These are phyloP conservation scores for Isoperla grammatica DNA, from an alignment of 2,888 invertebrate genomes.

Conservation along the genomic window DNA sequence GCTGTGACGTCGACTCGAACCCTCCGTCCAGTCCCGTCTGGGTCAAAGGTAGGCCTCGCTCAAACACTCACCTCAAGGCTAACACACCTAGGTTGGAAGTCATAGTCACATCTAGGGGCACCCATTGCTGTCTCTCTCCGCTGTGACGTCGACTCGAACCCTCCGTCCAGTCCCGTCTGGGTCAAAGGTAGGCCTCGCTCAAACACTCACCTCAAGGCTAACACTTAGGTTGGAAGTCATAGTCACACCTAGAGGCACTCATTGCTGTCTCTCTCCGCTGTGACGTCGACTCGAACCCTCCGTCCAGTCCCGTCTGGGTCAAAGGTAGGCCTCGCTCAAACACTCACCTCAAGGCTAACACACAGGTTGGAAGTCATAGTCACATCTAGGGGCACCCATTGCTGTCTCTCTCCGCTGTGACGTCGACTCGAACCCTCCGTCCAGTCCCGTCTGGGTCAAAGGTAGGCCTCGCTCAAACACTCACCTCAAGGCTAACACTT, in stretches of 20 bases:
- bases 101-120: too few species aligned
- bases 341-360: too few species aligned
- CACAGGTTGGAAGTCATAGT: too few species aligned
- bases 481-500: too few species aligned
- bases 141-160: slow-evolving; percentile 92
- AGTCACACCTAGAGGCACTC: too few species aligned
- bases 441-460: slow-evolving; percentile 76
- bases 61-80: too few species aligned
- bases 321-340: slow-evolving; percentile 49
- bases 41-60: slow-evolving; percentile 57
- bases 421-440: slow-evolving; percentile 88
- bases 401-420: slow-evolving; percentile 86
- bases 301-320: slow-evolving; percentile 79
- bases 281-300: slow-evolving; percentile 90
- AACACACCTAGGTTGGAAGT: too few species aligned
- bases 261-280: slow-evolving; percentile 85
- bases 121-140: slow-evolving; percentile 80
- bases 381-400: too few species aligned
- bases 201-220: too few species aligned
- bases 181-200: slow-evolving; percentile 54
- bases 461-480: slow-evolving; percentile 48
- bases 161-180: slow-evolving; percentile 80
- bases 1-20: slow-evolving; percentile 91
- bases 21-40: slow-evolving; percentile 80
- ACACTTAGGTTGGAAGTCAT: too few species aligned